Percentiles rank a stretch among this genome's conserved stretches.
Evolutionary conservation across 2,797 vertebrate species (phyloP).

Genomic region (Alca torda): DNA sequence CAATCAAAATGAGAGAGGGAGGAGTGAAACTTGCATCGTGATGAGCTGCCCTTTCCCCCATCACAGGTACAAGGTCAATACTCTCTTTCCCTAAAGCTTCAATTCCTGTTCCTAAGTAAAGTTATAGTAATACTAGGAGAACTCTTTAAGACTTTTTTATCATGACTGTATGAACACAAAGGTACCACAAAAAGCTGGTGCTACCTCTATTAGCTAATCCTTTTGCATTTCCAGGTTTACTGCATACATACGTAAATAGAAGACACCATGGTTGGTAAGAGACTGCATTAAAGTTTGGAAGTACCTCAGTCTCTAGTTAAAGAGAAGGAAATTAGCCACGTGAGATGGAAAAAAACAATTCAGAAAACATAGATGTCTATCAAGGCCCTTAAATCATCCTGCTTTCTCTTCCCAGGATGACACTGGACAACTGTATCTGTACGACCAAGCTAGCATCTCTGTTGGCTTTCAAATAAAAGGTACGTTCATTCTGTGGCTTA

Average conservation of each 20-base stretch:
- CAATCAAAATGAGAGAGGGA: neutral
- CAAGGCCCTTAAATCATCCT: neutral
- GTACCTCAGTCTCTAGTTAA: neutral
- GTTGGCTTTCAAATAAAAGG: neutral
- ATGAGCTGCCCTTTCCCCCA: neutral
- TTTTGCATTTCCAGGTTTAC: neutral
- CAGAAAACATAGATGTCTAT: neutral
- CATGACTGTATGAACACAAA: neutral
- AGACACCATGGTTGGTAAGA: neutral
- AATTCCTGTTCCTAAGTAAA: neutral
- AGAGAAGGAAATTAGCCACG: neutral
- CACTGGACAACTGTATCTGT: neutral
- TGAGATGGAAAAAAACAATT: neutral
- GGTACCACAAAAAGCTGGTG: neutral
- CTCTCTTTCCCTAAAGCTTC: neutral
- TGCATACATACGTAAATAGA: neutral
- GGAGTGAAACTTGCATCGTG: neutral
- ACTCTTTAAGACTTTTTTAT: neutral
- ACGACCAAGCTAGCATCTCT: neutral
- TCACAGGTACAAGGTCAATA: neutral
- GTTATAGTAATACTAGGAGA: neutral
- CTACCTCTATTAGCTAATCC: neutral
- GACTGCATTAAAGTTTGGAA: neutral
- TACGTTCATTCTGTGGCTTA: neutral
- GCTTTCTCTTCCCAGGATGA: neutral